Percentiles rank a stretch among this genome's conserved stretches.
Evolutionary conservation across 2,888 invertebrate species (phyloP).

Genomic region (Bruchidius siliquastri): DNA sequence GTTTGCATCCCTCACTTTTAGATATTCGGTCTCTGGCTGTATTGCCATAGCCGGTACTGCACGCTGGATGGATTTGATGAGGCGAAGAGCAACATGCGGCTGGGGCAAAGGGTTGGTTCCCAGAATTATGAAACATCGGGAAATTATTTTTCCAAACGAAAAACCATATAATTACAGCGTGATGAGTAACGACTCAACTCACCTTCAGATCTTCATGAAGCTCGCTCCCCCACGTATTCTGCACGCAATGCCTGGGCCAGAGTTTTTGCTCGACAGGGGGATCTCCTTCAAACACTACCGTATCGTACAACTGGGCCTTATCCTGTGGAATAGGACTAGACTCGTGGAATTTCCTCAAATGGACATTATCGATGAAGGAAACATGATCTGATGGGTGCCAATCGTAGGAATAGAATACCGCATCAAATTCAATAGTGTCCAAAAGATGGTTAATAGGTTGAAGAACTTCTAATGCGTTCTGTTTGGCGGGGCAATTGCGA

Average conservation of each 20-base stretch:
- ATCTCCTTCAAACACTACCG: constrained; percentile 82
- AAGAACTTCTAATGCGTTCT: constrained; percentile 83
- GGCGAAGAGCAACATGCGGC: too few species aligned
- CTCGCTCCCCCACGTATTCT: constrained; percentile 90
- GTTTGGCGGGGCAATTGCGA: constrained; percentile 84
- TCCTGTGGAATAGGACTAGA: constrained; percentile 67
- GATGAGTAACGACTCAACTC: constrained; percentile 9
- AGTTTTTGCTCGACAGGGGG: constrained; percentile 79
- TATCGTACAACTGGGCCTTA: constrained; percentile 74
- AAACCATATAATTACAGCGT: too few species aligned
- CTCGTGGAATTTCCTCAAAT: constrained; percentile 65
- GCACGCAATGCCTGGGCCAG: constrained; percentile 95
- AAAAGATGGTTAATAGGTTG: constrained; percentile 83
- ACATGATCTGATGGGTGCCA: constrained; percentile 96
- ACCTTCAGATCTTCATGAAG: constrained; percentile 83
- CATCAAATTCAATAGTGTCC: constrained; percentile 74
- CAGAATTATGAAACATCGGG: too few species aligned
- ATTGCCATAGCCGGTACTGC: too few species aligned
- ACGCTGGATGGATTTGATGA: too few species aligned
- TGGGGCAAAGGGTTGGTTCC: too few species aligned
- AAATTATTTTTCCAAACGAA: too few species aligned
- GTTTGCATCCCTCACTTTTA: too few species aligned
- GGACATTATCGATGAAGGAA: constrained; percentile 85
- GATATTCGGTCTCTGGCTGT: too few species aligned
- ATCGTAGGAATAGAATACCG: constrained; percentile 87